phyloP scores from a whole-genome alignment of 2,797 vertebrate species.

The Chrosomus eos region DNA sequence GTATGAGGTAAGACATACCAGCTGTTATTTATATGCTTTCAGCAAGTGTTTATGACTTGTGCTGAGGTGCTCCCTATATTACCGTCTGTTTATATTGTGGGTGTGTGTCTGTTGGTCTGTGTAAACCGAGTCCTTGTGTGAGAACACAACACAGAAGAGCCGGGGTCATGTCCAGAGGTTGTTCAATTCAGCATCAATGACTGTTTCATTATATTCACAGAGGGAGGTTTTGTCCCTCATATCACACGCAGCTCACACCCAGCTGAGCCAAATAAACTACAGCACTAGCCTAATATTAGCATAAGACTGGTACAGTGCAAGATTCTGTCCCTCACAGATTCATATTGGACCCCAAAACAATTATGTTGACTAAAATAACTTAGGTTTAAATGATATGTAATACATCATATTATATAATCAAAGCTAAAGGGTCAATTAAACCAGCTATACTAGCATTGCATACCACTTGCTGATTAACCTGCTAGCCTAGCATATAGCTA shows the following conservation, averaged over 20 bases:
- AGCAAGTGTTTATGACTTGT: not conserved
- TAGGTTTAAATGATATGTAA: not conserved
- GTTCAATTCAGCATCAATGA: constrained; percentile 65
- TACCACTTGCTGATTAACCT: not conserved
- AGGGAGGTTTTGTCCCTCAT: constrained; percentile 65
- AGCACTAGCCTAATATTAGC: constrained; percentile 56
- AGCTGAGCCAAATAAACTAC: constrained; percentile 55
- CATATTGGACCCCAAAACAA: not conserved
- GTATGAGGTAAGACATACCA: constrained; percentile 1
- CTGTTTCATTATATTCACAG: constrained; percentile 76
- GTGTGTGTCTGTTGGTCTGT: constrained; percentile 31
- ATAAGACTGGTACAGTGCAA: constrained; percentile 22
- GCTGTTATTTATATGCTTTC: constrained; percentile 21
- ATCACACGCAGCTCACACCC: constrained; percentile 50
- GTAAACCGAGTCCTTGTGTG: constrained; percentile 1
- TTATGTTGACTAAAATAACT: not conserved
- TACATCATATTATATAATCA: not conserved
- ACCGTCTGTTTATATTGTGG: constrained; percentile 1
- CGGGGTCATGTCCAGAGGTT: constrained; percentile 46
- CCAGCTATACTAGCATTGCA: not conserved
- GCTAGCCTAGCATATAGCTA: not conserved
- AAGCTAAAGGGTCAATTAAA: not conserved
- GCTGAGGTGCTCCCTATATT: not conserved
- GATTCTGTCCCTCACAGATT: not conserved
- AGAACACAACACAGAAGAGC: not conserved